Evolutionary conservation across 2,113 vertebrate genomes (phyloP).

Genomic region (Phalacrocorax aristotelis): DNA sequence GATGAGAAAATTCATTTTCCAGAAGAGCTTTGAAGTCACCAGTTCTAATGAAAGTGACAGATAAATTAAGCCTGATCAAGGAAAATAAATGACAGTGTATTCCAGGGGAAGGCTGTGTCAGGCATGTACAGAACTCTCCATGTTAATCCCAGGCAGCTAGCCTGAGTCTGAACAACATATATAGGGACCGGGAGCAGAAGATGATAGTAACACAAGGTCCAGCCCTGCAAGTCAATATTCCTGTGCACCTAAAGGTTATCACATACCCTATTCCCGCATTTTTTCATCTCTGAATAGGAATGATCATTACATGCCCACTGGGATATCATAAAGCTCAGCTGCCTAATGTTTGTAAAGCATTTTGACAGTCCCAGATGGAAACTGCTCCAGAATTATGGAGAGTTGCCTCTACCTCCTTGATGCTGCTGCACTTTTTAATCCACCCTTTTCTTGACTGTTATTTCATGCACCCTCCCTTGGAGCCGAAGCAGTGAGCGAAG

Average conservation of each 20-base stretch:
- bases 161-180: background rate
- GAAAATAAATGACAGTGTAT: background rate
- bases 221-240: background rate
- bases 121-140: background rate
- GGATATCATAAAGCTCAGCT: background rate
- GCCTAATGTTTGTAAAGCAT: background rate
- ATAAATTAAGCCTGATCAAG: background rate
- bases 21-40: background rate
- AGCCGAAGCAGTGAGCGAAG: conserved; percentile 2
- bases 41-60: background rate
- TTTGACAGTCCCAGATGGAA: background rate
- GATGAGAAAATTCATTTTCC: background rate
- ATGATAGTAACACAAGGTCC: background rate
- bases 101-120: background rate
- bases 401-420: background rate
- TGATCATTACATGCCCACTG: background rate
- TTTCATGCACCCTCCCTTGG: background rate
- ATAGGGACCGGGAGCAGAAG: background rate
- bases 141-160: background rate
- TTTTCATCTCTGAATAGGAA: background rate
- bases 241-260: background rate
- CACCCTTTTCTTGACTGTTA: background rate
- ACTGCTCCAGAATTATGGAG: background rate
- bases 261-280: background rate
- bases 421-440: background rate